These are phyloP conservation scores for Pelodytes ibericus DNA, from an alignment of 2,797 vertebrate species.

Conservation along the genomic window DNA sequence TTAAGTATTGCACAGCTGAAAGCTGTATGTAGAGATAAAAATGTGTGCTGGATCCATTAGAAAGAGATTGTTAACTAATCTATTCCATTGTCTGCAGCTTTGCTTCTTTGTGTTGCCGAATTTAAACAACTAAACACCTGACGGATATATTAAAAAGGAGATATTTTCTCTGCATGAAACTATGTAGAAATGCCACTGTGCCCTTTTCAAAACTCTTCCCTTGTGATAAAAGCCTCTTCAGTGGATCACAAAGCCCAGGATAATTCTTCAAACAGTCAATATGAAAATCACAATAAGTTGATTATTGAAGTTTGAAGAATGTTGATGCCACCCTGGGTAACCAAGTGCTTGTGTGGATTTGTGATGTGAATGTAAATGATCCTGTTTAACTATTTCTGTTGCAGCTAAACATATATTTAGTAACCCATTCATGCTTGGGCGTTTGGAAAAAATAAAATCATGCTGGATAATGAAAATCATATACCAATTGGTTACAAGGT, in stretches of 20 bases:
- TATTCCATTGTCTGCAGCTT: slow-evolving; percentile 18
- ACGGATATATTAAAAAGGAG: slow-evolving; percentile 43
- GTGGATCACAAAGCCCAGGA: slow-evolving; percentile 39
- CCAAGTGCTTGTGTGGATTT: background rate
- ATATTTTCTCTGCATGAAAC: slow-evolving; percentile 44
- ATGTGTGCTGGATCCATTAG: background rate
- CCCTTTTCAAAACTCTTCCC: slow-evolving; percentile 41
- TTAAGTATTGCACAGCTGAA: background rate
- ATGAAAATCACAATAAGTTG: slow-evolving; percentile 22
- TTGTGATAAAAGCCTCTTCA: slow-evolving; percentile 40
- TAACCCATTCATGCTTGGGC: too few species aligned
- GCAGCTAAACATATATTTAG: too few species aligned
- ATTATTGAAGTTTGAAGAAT: slow-evolving; percentile 20
- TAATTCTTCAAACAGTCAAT: slow-evolving; percentile 39
- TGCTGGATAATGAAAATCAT: too few species aligned
- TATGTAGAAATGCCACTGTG: slow-evolving; percentile 42
- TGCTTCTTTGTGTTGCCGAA: slow-evolving; percentile 30
- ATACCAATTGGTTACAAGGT: too few species aligned
- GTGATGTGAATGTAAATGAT: background rate
- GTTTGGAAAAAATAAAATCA: too few species aligned
- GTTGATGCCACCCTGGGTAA: background rate
- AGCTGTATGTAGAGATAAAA: background rate
- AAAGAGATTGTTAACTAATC: slow-evolving; percentile 23
- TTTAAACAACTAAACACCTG: slow-evolving; percentile 51
- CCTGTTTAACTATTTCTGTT: too few species aligned